Conservation (phyloP, 2,888 invertebrate species). For the Ophion ventricosus region DNA sequence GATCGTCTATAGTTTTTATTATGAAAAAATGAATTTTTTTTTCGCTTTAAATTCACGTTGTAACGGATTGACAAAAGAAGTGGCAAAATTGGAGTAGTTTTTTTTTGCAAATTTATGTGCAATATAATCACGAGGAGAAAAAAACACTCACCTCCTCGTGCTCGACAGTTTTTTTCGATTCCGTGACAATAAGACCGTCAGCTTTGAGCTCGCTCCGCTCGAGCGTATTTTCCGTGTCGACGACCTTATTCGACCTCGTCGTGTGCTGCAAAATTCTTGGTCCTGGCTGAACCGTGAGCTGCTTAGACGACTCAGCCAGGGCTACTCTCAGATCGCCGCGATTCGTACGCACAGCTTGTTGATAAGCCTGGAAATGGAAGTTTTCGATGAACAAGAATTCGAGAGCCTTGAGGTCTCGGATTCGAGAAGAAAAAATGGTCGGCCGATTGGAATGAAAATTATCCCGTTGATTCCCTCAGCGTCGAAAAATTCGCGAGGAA, state of each 20-base stretch:
- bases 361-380: conserved; percentile 86
- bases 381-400: neutral
- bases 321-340: conserved; percentile 89
- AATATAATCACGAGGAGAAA: neutral
- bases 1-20: too few species aligned
- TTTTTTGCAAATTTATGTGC: neutral
- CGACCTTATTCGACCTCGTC: conserved; percentile 90
- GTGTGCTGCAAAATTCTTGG: conserved; percentile 91
- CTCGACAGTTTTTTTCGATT: conserved; percentile 92
- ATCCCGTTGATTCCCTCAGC: neutral
- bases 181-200: conserved; percentile 94
- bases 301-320: conserved; percentile 85
- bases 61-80: too few species aligned
- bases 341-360: conserved; percentile 88
- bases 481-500: conserved; percentile 25
- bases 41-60: too few species aligned
- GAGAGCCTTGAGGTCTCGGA: neutral
- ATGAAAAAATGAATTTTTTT: too few species aligned
- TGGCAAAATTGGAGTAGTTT: neutral
- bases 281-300: conserved; percentile 87
- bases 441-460: conserved; percentile 21
- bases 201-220: conserved; percentile 91
- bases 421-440: neutral
- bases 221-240: conserved; percentile 93
- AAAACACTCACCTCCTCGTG: conserved; percentile 87